phyloP scores from a whole-genome alignment of 2,888 invertebrate genomes.

The Deilephila elpenor region DNA sequence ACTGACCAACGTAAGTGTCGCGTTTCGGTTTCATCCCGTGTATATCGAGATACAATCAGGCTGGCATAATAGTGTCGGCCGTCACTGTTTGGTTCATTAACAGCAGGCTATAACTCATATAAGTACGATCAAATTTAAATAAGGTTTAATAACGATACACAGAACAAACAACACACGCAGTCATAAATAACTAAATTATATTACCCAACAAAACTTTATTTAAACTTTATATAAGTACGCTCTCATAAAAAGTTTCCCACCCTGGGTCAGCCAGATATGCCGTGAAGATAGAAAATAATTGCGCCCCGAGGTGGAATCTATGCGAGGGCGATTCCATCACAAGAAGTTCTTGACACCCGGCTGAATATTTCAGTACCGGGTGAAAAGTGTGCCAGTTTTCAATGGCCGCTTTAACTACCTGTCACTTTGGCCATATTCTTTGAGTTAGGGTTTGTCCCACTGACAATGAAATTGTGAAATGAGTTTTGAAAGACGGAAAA shows the following conservation, averaged over 20 bases:
- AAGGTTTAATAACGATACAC: no score
- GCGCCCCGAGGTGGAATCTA: conserved; percentile 27
- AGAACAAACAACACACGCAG: no score
- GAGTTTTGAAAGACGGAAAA: neutral
- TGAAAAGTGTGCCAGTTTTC: conserved; percentile 25
- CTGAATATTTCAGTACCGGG: conserved; percentile 23
- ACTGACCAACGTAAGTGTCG: no score
- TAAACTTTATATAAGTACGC: neutral
- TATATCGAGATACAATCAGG: no score
- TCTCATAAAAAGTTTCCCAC: neutral
- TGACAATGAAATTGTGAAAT: conserved; percentile 8
- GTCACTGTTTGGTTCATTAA: no score
- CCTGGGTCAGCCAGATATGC: neutral
- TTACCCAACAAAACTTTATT: neutral
- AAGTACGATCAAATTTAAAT: no score
- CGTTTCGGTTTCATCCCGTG: no score
- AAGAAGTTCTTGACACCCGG: conserved; percentile 16
- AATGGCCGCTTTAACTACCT: conserved; percentile 13
- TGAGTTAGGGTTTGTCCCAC: conserved; percentile 15
- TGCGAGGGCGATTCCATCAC: conserved; percentile 25
- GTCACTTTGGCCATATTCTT: conserved; percentile 18
- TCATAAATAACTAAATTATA: no score
- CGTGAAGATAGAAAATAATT: conserved; percentile 26
- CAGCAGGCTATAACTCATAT: no score
- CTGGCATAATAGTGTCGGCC: no score